A percentile compares a stretch with the other conserved stretches of the same genome.
Conservation (phyloP, 2,797 vertebrate species). For the Melopsittacus undulatus region DNA sequence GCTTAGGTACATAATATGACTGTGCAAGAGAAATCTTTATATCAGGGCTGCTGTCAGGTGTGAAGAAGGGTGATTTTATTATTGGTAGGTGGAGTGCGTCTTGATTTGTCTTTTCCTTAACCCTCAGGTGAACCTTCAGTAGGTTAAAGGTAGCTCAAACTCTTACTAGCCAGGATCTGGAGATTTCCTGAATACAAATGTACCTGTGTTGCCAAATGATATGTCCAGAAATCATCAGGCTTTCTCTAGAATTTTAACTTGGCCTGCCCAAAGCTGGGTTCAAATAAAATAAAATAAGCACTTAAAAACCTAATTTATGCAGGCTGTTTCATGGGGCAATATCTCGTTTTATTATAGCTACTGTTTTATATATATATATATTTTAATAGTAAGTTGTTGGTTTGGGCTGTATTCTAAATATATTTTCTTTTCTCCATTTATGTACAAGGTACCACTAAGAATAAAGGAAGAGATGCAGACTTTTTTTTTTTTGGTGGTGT, state of each 20-base stretch:
- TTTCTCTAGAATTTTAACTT: background rate
- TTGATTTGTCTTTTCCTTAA: background rate
- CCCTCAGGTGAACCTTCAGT: background rate
- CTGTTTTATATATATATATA: background rate
- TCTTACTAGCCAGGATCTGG: background rate
- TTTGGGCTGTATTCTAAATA: background rate
- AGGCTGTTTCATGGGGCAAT: background rate
- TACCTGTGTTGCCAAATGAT: background rate
- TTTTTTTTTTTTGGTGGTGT: background rate
- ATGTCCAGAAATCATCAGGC: background rate
- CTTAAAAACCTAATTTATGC: background rate
- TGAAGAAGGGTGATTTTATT: conserved; percentile 1
- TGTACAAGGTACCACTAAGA: background rate
- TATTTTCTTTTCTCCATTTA: background rate
- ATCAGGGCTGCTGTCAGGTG: background rate
- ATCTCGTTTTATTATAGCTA: background rate
- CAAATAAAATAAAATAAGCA: background rate
- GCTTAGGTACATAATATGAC: background rate
- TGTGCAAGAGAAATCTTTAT: background rate
- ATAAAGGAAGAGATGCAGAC: background rate
- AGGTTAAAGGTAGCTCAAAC: background rate
- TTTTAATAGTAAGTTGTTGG: background rate
- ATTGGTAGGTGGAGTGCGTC: background rate
- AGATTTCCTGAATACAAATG: background rate
- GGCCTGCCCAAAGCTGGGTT: background rate